Base-by-base conservation (phyloP, 2,797 vertebrate genomes). In the Luscinia megarhynchos region DNA sequence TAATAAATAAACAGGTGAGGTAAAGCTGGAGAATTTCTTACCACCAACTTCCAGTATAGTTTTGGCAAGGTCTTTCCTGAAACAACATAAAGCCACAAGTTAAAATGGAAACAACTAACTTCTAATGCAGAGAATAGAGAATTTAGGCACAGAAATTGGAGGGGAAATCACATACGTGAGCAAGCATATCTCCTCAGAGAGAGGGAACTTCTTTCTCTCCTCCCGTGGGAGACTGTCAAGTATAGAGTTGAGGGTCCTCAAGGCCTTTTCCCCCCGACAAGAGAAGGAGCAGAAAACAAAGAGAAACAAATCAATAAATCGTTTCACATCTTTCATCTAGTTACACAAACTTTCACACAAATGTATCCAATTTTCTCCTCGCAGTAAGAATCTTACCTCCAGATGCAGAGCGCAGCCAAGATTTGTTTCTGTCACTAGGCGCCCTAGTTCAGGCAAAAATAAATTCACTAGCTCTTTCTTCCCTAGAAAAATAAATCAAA, bases 221-320 rank as follows among this genome's bases (percentile, higher is more conserved):
- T 98, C 97, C 54, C 92, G 94, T 18, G 98, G 70, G 14, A 97
- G 41, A 15, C 46, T 77, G 12, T 97, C 95, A 6, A 99, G 96
- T 90, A 99, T 97, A 41, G 95, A 96, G 84, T 99, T 99, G 55
- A 99, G 90, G 21, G 98, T 98, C 70, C 96, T 97, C 92, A 99
- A 81, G 30, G 97, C 98, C 98, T 99, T 95, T 34, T 0, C 8
- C 30, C 43, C 23, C 34, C 40, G 5, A 20, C 16, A 69, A 38
- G 43, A 61, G 5, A 29, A 58, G 22, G 3, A 30, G 34, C 13
- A 79, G 34, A 45, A 81, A 11, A 54, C 3, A 2, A 67, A 74
- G 6, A 10, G 7, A 72, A 87, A 59, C n/a, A 70, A 80, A 59
- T 53, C 14, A 51, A 11, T 20, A 72, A 74, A 2, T 12, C 43